A percentile compares a stretch with the other conserved stretches of the same genome.
Conservation (phyloP, 2,113 vertebrate genomes). For the Cinclus mexicanus region DNA sequence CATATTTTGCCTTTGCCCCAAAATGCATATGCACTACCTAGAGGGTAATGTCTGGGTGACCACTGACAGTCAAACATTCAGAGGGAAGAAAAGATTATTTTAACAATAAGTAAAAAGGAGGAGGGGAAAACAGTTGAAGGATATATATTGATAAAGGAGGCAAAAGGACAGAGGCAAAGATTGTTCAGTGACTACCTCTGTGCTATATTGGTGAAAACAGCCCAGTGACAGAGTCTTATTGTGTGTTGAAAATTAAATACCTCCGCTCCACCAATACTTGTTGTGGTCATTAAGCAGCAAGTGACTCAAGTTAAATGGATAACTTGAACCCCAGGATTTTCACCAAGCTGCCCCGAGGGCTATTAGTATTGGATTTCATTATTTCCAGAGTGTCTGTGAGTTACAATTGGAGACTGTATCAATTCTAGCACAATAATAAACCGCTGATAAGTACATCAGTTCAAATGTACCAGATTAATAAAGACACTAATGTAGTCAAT, state of each 20-base stretch:
- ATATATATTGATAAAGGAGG: not conserved
- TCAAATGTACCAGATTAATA: constrained; percentile 37
- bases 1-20: not conserved
- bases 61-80: not conserved
- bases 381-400: not conserved
- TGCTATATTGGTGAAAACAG: not conserved
- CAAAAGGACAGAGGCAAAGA: not conserved
- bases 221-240: not conserved
- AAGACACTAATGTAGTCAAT: constrained; percentile 36
- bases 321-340: constrained; percentile 32
- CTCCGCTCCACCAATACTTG: not conserved
- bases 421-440: constrained; percentile 19
- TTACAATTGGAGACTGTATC: constrained; percentile 6
- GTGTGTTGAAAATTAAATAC: constrained; percentile 32
- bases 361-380: constrained; percentile 33
- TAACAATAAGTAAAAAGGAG: not conserved
- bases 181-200: not conserved
- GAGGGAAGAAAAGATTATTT: not conserved
- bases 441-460: not conserved
- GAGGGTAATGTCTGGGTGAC: not conserved
- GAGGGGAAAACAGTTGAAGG: not conserved
- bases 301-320: constrained; percentile 32
- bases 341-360: constrained; percentile 5
- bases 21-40: not conserved
- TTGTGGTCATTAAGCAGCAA: constrained; percentile 40